Evolutionary conservation across 2,797 vertebrate genomes (phyloP).

Genomic region (Bufotes viridis): DNA sequence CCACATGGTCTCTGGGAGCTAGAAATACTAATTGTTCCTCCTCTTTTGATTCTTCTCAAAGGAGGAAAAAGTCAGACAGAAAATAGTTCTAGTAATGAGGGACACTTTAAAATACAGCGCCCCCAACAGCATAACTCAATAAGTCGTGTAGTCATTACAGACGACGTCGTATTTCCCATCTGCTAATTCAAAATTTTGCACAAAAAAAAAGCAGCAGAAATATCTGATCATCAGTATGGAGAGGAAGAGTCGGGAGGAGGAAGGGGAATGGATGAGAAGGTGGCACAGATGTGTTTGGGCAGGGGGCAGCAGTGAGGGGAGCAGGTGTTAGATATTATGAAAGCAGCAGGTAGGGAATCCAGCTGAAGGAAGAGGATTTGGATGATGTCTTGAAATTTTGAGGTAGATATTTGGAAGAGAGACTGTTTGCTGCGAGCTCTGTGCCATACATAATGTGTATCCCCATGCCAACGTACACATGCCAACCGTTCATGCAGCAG

Average conservation of each 20-base stretch:
- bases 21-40: too few relatives aligned
- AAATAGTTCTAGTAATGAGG: too few relatives aligned
- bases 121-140: too few relatives aligned
- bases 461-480: neutral
- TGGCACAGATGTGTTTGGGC: neutral
- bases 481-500: neutral
- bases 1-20: too few relatives aligned
- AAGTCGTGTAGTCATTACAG: too few relatives aligned
- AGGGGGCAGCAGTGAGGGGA: neutral
- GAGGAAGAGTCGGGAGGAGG: neutral
- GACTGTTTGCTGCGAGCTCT: neutral
- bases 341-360: constrained; percentile 23
- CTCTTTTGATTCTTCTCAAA: too few relatives aligned
- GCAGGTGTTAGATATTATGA: constrained; percentile 25
- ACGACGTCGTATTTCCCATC: too few relatives aligned
- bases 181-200: too few relatives aligned
- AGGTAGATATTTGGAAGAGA: neutral
- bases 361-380: neutral
- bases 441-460: neutral
- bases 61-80: too few relatives aligned
- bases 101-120: too few relatives aligned
- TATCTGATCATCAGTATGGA: neutral
- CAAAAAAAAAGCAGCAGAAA: neutral
- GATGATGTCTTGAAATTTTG: neutral
- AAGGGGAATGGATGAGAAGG: neutral